A percentile compares a stretch with the other conserved stretches of the same genome.
phyloP scores from a whole-genome alignment of 2,113 vertebrate species.

The Glaucomys volans region DNA sequence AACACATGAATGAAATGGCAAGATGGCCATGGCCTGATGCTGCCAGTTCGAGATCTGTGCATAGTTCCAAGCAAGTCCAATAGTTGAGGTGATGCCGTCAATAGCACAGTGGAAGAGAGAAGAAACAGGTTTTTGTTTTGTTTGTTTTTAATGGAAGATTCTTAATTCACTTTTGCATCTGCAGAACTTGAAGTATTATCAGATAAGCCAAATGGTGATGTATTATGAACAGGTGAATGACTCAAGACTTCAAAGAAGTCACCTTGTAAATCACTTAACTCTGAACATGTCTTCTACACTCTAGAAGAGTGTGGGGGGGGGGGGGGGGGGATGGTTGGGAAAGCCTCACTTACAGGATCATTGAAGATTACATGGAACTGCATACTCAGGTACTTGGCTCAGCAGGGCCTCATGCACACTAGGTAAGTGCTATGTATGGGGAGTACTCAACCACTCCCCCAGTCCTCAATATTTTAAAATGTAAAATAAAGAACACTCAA shows the following conservation, averaged over 20 bases:
- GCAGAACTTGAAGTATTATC: neutral
- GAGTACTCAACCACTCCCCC: too few species aligned
- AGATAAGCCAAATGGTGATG: neutral
- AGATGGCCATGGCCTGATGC: neutral
- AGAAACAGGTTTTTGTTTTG: neutral
- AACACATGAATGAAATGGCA: slow-evolving; percentile 14
- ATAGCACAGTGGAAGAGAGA: neutral
- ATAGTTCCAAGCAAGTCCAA: neutral
- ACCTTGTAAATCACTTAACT: neutral
- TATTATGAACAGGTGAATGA: neutral
- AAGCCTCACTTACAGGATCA: neutral
- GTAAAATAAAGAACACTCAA: slow-evolving; percentile 24
- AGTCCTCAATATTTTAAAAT: neutral
- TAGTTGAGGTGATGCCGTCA: neutral
- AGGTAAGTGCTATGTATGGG: too few species aligned
- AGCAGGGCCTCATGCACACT: neutral
- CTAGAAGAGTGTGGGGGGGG: neutral
- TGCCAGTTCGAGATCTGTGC: neutral
- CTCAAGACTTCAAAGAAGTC: neutral
- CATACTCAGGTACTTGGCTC: neutral
- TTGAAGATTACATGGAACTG: neutral
- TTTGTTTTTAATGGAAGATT: neutral
- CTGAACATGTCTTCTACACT: neutral
- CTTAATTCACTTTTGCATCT: neutral
- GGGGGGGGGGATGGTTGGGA: rapidly evolving